Percentiles rank a stretch among this genome's conserved stretches.
phyloP scores from a whole-genome alignment of 2,888 invertebrate genomes.

The Lordiphosa fenestrarum region DNA sequence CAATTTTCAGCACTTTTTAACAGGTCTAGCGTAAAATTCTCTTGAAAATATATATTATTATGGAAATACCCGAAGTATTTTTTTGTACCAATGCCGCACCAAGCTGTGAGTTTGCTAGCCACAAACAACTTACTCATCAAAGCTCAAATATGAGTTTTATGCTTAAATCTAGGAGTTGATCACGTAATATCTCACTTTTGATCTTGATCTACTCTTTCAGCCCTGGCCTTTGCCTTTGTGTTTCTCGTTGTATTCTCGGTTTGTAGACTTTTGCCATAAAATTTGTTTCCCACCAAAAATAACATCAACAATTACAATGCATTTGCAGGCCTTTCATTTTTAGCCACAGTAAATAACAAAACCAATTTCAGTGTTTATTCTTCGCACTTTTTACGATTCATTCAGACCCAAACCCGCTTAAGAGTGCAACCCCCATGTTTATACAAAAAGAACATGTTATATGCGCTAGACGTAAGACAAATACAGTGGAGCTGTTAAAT shows the following conservation, averaged over 20 bases:
- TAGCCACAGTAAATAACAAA: slow-evolving; percentile 33
- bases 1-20: slow-evolving; percentile 34
- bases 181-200: slow-evolving; percentile 26
- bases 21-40: slow-evolving; percentile 15
- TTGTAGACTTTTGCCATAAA: slow-evolving; percentile 38
- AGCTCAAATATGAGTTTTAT: no score
- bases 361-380: slow-evolving; percentile 44
- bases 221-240: slow-evolving; percentile 63
- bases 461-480: slow-evolving; percentile 13
- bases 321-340: slow-evolving; percentile 32
- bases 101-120: no score
- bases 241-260: slow-evolving; percentile 3
- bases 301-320: slow-evolving; percentile 35
- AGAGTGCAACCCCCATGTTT: slow-evolving; percentile 23
- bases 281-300: slow-evolving; percentile 32
- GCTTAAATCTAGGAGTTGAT: background rate
- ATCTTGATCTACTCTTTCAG: slow-evolving; percentile 59
- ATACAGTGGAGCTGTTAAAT: no score
- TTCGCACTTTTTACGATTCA: slow-evolving; percentile 49
- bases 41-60: slow-evolving; percentile 6
- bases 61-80: slow-evolving; percentile 1
- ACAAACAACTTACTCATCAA: no score
- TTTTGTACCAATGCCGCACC: background rate
- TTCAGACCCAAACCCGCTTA: slow-evolving; percentile 7
- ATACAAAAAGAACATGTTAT: slow-evolving; percentile 22